These are phyloP conservation scores for Cotesia congregata DNA, from an alignment of 2,888 invertebrate genomes.

Conservation along the genomic window DNA sequence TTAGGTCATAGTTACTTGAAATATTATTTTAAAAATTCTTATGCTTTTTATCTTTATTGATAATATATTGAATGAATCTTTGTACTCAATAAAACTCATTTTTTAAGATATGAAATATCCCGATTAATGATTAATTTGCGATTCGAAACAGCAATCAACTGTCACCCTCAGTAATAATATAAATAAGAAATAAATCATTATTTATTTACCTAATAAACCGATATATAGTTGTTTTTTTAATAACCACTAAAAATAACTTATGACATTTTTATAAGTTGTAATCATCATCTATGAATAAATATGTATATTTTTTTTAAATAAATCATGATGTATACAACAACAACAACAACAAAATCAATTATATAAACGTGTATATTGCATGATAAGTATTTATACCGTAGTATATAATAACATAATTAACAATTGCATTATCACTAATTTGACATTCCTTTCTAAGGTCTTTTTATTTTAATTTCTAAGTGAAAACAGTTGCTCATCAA, in stretches of 20 bases:
- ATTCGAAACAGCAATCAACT: neutral
- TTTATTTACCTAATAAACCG: neutral
- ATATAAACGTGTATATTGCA: conserved; percentile 29
- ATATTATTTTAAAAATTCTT: conserved; percentile 1
- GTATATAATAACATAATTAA: conserved; percentile 35
- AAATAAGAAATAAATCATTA: neutral
- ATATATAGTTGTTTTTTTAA: neutral
- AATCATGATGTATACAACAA: neutral
- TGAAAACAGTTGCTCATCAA: conserved; percentile 21
- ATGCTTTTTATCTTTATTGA: neutral
- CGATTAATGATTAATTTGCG: neutral
- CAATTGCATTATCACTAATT: conserved; percentile 39
- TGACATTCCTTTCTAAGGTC: conserved; percentile 29
- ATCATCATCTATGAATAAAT: neutral
- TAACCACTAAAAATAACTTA: neutral
- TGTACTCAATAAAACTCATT: conserved; percentile 8
- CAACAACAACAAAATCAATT: conserved; percentile 25
- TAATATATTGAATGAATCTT: neutral
- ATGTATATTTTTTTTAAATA: neutral
- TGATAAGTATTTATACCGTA: conserved; percentile 32
- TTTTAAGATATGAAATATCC: conserved; percentile 1
- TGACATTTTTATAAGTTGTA: neutral
- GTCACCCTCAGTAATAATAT: neutral
- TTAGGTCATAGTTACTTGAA: neutral
- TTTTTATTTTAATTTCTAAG: conserved; percentile 21